Evolutionary conservation across 2,888 invertebrate genomes (phyloP).

Genomic region (Dolichopus griseipennis): DNA sequence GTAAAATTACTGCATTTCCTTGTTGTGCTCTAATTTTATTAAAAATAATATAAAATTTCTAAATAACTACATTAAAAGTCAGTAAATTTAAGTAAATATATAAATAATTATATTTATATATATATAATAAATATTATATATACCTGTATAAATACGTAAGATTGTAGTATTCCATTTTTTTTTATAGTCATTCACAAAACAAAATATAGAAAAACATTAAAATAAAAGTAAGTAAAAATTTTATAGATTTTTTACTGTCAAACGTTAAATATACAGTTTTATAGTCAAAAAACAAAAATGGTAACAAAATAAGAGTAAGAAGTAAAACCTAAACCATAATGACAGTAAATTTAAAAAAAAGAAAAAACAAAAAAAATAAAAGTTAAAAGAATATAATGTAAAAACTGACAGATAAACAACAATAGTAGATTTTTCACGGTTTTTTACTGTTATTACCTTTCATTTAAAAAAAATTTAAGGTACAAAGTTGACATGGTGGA

Average conservation of each 20-base stretch:
- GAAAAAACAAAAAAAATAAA: background rate
- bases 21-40: too few relatives aligned
- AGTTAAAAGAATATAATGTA: background rate
- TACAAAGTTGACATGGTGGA: too few relatives aligned
- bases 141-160: too few relatives aligned
- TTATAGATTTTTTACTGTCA: background rate
- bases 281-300: background rate
- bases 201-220: background rate
- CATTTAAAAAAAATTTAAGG: too few relatives aligned
- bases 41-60: too few relatives aligned
- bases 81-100: too few relatives aligned
- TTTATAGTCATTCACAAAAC: too few relatives aligned
- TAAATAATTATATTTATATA: too few relatives aligned
- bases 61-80: too few relatives aligned
- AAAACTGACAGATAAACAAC: background rate
- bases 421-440: background rate
- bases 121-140: too few relatives aligned
- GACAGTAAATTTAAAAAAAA: background rate
- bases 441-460: background rate
- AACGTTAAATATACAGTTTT: slow-evolving; percentile 3
- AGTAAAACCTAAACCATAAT: background rate
- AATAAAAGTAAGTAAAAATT: background rate
- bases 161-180: too few relatives aligned
- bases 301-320: background rate
- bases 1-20: too few relatives aligned